Conservation (phyloP, 1,140 invertebrate genomes). For the Stegodyphus mimosarum region DNA sequence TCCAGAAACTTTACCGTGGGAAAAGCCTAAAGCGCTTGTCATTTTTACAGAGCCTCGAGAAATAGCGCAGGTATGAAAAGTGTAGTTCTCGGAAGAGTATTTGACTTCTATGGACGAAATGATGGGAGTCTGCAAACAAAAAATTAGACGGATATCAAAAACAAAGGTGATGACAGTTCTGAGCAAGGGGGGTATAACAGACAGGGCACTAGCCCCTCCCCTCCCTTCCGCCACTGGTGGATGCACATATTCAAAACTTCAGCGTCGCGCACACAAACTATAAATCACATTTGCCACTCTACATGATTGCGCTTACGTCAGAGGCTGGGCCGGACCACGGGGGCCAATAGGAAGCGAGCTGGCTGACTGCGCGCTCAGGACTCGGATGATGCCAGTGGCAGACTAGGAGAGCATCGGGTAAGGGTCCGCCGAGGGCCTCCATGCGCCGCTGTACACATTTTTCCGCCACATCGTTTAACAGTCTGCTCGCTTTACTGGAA, state of each 20-base stretch:
- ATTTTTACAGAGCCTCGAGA: too few species aligned
- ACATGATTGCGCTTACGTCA: constrained; percentile 54
- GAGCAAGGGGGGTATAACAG: constrained; percentile 10
- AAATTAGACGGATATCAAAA: constrained; percentile 22
- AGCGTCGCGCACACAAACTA: constrained; percentile 53
- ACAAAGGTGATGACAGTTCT: constrained; percentile 46
- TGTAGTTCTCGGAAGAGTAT: neutral
- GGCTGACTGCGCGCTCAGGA: constrained; percentile 2
- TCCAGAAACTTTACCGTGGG: too few species aligned
- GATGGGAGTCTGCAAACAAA: neutral
- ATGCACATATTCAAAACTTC: constrained; percentile 58
- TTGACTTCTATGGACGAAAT: neutral
- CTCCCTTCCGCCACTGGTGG: constrained; percentile 46
- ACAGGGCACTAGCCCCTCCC: constrained; percentile 44
- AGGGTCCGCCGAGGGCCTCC: constrained; percentile 1
- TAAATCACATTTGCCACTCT: constrained; percentile 59
- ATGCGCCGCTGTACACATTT: neutral
- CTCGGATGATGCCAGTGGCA: constrained; percentile 27
- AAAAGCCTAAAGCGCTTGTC: too few species aligned
- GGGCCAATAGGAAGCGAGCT: constrained; percentile 18
- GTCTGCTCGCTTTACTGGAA: neutral
- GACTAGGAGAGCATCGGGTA: constrained; percentile 17
- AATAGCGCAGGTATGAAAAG: neutral
- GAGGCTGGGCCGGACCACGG: constrained; percentile 42
- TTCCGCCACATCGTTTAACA: neutral